Percentiles rank a stretch among this genome's conserved stretches.
These are phyloP conservation scores for Dione juno DNA, from an alignment of 2,888 invertebrate species.

Conservation along the genomic window DNA sequence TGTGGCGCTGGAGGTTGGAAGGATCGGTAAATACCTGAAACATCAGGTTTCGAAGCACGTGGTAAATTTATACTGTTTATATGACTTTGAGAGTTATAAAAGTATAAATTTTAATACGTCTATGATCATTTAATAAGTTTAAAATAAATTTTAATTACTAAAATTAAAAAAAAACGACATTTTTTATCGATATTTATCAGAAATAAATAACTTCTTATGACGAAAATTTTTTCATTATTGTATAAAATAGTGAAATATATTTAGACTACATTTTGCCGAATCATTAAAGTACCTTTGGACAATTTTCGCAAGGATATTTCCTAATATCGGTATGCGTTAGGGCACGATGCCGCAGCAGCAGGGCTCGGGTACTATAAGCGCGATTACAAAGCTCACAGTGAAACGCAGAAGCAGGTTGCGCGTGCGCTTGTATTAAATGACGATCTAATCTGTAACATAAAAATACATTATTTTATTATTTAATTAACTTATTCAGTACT, in stretches of 20 bases:
- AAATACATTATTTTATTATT: not conserved
- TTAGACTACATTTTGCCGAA: not conserved
- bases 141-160: no score
- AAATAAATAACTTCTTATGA: not conserved
- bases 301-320: constrained; percentile 96
- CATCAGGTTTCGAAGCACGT: constrained; percentile 78
- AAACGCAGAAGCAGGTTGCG: constrained; percentile 90
- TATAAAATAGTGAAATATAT: not conserved
- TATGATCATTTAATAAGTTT: not conserved
- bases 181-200: not conserved
- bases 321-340: constrained; percentile 91
- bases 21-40: constrained; percentile 96
- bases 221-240: no score
- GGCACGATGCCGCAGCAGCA: constrained; percentile 92
- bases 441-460: constrained; percentile 89
- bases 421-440: constrained; percentile 90
- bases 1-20: constrained; percentile 98
- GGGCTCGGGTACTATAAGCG: constrained; percentile 91
- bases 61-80: constrained; percentile 49
- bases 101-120: not conserved
- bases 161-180: not conserved
- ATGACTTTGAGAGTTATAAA: not conserved
- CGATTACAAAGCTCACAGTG: constrained; percentile 93
- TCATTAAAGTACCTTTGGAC: constrained; percentile 86
- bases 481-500: no score